Evolutionary conservation across 2,113 vertebrate genomes (phyloP), one percentile per base, ranked within the genome.

Genomic region (Ptilorrhoa leucosticta): DNA sequence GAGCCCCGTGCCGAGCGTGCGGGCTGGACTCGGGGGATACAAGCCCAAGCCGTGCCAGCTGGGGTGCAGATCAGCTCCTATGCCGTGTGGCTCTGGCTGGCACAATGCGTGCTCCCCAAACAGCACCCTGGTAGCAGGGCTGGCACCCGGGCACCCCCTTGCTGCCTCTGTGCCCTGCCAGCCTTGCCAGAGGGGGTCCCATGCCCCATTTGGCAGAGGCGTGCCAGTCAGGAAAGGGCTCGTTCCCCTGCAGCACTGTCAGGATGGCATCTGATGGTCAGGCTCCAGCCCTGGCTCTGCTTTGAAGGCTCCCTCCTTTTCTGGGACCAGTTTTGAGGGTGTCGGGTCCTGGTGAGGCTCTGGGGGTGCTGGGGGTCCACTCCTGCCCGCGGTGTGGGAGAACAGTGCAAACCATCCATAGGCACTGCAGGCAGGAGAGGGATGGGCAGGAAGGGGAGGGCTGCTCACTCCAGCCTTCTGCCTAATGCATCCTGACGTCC

Each of bases 381-480:
- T 3, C 3, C 7, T 40, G 12, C 33, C 45, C 1, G 1, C 1
- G 0, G 1, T 26, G 16, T 26, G 53, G 19, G 42, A 50, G 39
- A 20, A 42, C 39, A 28, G 24, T 61, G 40, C 18, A 4, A 44
- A 7, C 26, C 23, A 5, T 35, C 33, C 57, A 3, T 0, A 13
- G 58, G 33, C 39, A 2, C 35, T 31, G 68, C 28, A 45, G 71
- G 53, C 77, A 61, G 81, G 45, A 61, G 35, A 37, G 39, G 3
- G 30, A 58, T 54, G 85, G 60, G 60, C 56, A 47, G 65, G 75
- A 89, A 66, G 56, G 35, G 20, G 37, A 58, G 71, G 31, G 26
- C 42, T 77, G 84, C 80, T 87, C 2, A 0, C 33, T 90, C 27
- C 92, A 89, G 78, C 48, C 30, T 77, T 79, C 78, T 91, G 87